Base-by-base conservation (phyloP, 2,113 vertebrate genomes). In the Barnardius zonarius region DNA sequence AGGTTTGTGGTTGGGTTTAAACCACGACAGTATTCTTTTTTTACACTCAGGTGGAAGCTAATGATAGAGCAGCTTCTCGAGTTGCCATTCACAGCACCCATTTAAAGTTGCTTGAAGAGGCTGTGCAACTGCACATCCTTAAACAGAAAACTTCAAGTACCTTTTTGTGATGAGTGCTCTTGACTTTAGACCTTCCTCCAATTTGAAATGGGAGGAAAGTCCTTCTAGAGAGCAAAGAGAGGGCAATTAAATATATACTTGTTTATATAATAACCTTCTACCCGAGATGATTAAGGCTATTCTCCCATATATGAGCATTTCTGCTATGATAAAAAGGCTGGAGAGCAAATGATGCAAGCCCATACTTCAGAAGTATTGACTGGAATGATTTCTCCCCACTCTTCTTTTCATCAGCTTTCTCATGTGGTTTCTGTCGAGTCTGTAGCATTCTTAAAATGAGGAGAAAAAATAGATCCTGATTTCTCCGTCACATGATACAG, bases 401-500 rank as follows among this genome's bases (percentile, higher is more conserved):
- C 75, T 35, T 90, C 66, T 72, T 83, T 76, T 90, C 17, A 16
- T 86, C 70, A 85, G 43, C 72, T 85, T 96, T 91, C 83, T 96
- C 83, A 70, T 87, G 81, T 76, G 64, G 81, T 70, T 93, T 55
- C 48, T 9, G 4, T 63, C 46, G 59, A 72, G 49, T 55, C 49
- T 70, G 68, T 41, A 62, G 31, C 55, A 69, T 83, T 92, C 88
- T 82, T 78, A 92, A 95, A 63, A 86, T 59, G 43, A 48, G 28
- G 35, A 31, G 55, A 75, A 51, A 52, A 18, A 19, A 17, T 5
- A 17, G 57, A 46, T 62, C 41, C 41, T 61, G 9, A 88, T 94
- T 97, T 95, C 93, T 86, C 93, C 95, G 95, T 89, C 91, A 75
- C 87, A 63, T 68, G 46, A 85, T 92, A 61, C 3, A 18, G 70